Conservation (phyloP, 2,113 vertebrate genomes). For the Nerophis lumbriciformis region DNA sequence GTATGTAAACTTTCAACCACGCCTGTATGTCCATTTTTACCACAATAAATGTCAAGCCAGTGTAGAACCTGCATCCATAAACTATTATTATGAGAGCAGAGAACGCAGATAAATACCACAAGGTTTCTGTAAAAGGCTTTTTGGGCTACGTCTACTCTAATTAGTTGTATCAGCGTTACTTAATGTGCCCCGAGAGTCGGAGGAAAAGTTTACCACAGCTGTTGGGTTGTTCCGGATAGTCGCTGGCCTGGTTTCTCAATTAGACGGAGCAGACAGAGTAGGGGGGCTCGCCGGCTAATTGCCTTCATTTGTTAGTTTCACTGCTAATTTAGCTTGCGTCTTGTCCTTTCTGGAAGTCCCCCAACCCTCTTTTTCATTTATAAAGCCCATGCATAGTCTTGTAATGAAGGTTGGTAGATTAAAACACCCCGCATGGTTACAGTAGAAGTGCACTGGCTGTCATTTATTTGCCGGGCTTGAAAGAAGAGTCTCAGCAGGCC, state of each 20-base stretch:
- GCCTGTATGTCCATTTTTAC: not conserved
- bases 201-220: conserved; percentile 14
- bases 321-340: conserved; percentile 11
- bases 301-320: conserved; percentile 9
- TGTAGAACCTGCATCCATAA: not conserved
- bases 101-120: not conserved
- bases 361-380: conserved; percentile 13
- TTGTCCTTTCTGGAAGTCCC: conserved; percentile 7
- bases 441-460: not conserved
- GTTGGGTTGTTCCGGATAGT: conserved; percentile 10
- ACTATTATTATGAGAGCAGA: conserved; percentile 3
- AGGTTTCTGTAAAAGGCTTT: conserved; percentile 8
- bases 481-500: conserved; percentile 35
- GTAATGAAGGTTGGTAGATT: conserved; percentile 9
- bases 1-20: no score
- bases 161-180: conserved; percentile 14
- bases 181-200: conserved; percentile 9
- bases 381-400: not conserved
- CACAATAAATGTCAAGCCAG: not conserved
- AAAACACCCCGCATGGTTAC: conserved; percentile 1
- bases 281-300: conserved; percentile 4
- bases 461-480: conserved; percentile 1
- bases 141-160: conserved; percentile 6
- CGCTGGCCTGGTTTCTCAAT: conserved; percentile 11
- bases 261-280: conserved; percentile 5